Conservation (phyloP, 2,113 vertebrate genomes). For the Lophura nycthemera region DNA sequence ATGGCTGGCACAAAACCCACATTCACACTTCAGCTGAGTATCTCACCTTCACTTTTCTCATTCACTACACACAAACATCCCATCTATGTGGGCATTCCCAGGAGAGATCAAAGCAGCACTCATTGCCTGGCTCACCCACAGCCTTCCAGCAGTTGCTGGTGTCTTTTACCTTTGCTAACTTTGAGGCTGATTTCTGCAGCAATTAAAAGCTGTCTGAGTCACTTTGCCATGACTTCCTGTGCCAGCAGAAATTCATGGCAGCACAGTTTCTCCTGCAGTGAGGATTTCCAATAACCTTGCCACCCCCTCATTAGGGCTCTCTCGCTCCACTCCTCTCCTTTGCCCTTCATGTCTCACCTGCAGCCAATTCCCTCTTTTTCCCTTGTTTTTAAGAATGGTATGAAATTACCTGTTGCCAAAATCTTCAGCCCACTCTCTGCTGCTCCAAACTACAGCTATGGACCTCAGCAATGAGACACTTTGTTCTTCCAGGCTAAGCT, state of each 20-base stretch:
- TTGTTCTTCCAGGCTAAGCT: not conserved
- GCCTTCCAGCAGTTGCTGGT: not conserved
- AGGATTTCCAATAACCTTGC: constrained; percentile 7
- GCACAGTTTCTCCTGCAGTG: not conserved
- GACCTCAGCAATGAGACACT: not conserved
- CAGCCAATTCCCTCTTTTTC: not conserved
- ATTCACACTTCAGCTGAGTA: not conserved
- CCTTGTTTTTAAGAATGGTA: not conserved
- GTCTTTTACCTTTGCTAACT: constrained; percentile 41
- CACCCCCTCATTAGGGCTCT: not conserved
- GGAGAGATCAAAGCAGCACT: not conserved
- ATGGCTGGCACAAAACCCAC: not conserved
- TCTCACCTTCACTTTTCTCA: not conserved
- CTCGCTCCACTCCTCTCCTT: not conserved
- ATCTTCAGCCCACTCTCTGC: not conserved
- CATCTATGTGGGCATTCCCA: not conserved
- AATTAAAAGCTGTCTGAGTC: constrained; percentile 27
- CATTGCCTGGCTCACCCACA: not conserved
- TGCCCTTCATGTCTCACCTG: not conserved
- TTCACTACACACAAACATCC: not conserved
- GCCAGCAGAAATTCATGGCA: not conserved
- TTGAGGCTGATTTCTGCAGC: not conserved
- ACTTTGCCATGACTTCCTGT: not conserved
- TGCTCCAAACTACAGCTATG: not conserved
- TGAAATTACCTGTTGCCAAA: not conserved